Evolutionary conservation across 2,888 invertebrate species (phyloP).

Genomic region (Nudaria mundana): DNA sequence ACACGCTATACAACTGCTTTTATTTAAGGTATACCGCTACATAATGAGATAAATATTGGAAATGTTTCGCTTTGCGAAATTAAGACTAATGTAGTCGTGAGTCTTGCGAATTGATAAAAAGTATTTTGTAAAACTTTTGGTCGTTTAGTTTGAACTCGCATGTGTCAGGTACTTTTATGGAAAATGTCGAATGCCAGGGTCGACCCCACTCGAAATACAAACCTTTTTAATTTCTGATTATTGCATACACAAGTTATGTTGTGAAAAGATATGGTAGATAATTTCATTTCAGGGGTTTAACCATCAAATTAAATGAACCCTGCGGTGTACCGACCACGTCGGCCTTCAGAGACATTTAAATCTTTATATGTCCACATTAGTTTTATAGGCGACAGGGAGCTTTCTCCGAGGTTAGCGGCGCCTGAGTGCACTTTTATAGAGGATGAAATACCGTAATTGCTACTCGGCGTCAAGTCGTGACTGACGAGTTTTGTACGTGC

Average conservation of each 20-base stretch:
- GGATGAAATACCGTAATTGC: conserved; percentile 76
- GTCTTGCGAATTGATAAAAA: no score
- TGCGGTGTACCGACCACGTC: conserved; percentile 15
- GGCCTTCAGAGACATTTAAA: conserved; percentile 56
- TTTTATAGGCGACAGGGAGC: conserved; percentile 69
- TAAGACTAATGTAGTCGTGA: conserved; percentile 32
- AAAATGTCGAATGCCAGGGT: no score
- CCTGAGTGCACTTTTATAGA: conserved; percentile 77
- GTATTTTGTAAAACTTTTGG: no score
- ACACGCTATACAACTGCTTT: conserved; percentile 61
- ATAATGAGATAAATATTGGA: conserved; percentile 59
- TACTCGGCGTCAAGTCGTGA: conserved; percentile 68
- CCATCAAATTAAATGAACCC: conserved; percentile 4
- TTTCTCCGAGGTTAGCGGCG: conserved; percentile 61
- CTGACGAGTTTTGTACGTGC: conserved; percentile 69
- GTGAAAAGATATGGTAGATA: no score
- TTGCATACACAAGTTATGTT: no score
- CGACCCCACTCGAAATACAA: no score
- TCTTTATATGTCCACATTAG: conserved; percentile 75
- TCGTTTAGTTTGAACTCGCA: no score
- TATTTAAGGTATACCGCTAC: conserved; percentile 53
- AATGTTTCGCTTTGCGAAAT: conserved; percentile 39
- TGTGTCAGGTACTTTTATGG: no score
- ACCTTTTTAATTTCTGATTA: no score
- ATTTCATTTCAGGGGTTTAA: conserved; percentile 9